Evolutionary conservation across 2,888 invertebrate species (phyloP).

Genomic region (Cerastoderma edule): DNA sequence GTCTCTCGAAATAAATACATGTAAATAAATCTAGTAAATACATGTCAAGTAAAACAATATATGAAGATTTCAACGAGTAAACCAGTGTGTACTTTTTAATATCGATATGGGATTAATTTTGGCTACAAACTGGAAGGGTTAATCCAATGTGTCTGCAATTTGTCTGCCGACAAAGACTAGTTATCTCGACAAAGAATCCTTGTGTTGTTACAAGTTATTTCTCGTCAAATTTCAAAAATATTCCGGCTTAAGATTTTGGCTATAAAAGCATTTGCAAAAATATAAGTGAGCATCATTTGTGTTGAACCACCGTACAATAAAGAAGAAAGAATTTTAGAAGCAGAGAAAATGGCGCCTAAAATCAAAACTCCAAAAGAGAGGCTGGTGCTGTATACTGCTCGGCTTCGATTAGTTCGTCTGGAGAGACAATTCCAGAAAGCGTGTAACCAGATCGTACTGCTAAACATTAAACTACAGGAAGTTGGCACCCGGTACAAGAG

Average conservation of each 20-base stretch:
- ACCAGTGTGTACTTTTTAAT: too few species aligned
- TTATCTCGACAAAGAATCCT: neutral
- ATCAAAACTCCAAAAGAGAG: neutral
- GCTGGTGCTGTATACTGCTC: conserved; percentile 10
- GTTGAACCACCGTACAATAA: too few species aligned
- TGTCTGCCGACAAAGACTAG: conserved; percentile 4
- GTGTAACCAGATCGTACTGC: conserved; percentile 71
- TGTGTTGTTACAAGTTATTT: neutral
- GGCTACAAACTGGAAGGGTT: too few species aligned
- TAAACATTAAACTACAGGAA: conserved; percentile 65
- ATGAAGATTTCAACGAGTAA: too few species aligned
- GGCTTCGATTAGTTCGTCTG: conserved; percentile 27
- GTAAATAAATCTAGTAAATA: too few species aligned
- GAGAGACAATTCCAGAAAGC: conserved; percentile 54
- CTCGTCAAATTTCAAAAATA: neutral
- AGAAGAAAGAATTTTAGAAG: too few species aligned
- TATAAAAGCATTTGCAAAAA: too few species aligned
- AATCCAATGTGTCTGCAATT: too few species aligned
- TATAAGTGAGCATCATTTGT: too few species aligned
- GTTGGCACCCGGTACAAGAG: conserved; percentile 66
- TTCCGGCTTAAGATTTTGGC: neutral
- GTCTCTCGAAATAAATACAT: too few species aligned
- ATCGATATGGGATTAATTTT: too few species aligned
- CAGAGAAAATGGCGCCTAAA: conserved; percentile 12
- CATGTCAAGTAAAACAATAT: too few species aligned